These are phyloP conservation scores for Ectobius pallidus DNA, from an alignment of 2,888 invertebrate genomes.

Conservation along the genomic window DNA sequence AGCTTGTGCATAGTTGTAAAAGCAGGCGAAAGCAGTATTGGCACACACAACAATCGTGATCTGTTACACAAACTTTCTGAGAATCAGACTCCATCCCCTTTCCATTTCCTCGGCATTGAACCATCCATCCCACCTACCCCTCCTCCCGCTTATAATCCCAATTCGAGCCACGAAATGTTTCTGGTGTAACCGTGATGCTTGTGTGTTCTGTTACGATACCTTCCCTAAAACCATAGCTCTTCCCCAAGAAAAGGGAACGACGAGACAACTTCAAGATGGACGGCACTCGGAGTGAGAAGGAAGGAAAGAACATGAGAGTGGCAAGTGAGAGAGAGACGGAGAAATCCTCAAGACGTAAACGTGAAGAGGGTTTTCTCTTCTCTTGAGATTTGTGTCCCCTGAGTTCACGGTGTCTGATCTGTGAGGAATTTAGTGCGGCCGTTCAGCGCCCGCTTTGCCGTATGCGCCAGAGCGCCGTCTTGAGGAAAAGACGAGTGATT, in stretches of 20 bases:
- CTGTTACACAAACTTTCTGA: too few relatives aligned
- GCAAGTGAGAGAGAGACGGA: conserved; percentile 44
- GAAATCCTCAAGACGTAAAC: conserved; percentile 30
- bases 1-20: too few relatives aligned
- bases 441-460: conserved; percentile 25
- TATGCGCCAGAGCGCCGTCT: not conserved
- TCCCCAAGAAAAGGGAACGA: conserved; percentile 42
- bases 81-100: too few relatives aligned
- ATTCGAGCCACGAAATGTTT: conserved; percentile 38
- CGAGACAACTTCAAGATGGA: conserved; percentile 42
- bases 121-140: conserved; percentile 17
- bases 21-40: too few relatives aligned
- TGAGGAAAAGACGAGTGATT: too few relatives aligned
- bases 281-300: conserved; percentile 17
- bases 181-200: conserved; percentile 8
- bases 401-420: conserved; percentile 56
- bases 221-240: conserved; percentile 36
- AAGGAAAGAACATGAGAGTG: conserved; percentile 36
- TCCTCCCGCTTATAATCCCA: conserved; percentile 30
- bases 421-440: conserved; percentile 55
- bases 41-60: too few relatives aligned
- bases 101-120: too few relatives aligned
- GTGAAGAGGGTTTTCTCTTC: conserved; percentile 37
- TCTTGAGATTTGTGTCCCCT: conserved; percentile 54
- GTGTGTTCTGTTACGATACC: not conserved